These are phyloP conservation scores for Spheniscus humboldti DNA, from an alignment of 2,797 vertebrate genomes.

Conservation along the genomic window DNA sequence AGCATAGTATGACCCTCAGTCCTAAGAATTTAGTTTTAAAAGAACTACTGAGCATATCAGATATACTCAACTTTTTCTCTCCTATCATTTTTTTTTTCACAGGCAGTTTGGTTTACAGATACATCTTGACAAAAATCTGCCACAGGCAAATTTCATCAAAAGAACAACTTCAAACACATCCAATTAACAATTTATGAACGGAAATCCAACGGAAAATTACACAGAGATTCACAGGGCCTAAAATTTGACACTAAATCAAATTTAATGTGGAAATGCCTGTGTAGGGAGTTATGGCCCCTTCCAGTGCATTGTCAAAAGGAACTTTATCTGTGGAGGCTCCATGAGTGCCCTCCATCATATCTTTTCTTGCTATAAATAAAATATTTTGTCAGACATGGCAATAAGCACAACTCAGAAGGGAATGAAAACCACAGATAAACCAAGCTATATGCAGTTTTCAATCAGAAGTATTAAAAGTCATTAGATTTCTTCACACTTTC, in stretches of 20 bases:
- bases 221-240: constrained; percentile 17
- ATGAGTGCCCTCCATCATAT: not conserved
- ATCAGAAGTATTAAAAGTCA: not conserved
- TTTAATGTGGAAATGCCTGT: not conserved
- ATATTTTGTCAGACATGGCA: not conserved
- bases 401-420: not conserved
- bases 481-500: not conserved
- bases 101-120: constrained; percentile 7
- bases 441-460: not conserved
- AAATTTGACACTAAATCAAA: constrained; percentile 9
- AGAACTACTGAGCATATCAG: not conserved
- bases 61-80: constrained; percentile 1
- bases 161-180: constrained; percentile 43
- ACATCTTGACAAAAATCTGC: constrained; percentile 33
- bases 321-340: not conserved
- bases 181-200: constrained; percentile 54
- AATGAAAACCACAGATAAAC: not conserved
- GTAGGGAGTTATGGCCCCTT: not conserved
- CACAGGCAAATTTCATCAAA: constrained; percentile 42
- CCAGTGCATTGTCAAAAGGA: not conserved
- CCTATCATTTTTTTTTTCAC: not conserved
- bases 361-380: constrained; percentile 5
- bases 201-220: constrained; percentile 36
- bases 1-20: not conserved
- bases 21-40: not conserved